Conservation (phyloP, 2,888 invertebrate species). For the Amaurobius ferox region DNA sequence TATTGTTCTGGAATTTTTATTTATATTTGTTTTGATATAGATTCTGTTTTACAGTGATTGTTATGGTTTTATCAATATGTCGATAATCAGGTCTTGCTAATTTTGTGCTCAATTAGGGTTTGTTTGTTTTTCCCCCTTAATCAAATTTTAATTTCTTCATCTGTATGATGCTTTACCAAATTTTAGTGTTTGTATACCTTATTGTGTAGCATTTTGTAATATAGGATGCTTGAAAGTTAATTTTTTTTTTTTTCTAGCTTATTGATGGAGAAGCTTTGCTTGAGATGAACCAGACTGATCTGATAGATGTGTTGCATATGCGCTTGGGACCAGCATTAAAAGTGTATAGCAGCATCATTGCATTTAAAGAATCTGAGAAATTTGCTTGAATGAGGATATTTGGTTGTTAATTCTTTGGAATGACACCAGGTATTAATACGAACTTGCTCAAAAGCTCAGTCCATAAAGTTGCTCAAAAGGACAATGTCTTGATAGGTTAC, state of each 20-base stretch:
- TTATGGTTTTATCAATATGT: no score
- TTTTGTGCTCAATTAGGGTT: no score
- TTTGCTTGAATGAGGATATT: conserved; percentile 12
- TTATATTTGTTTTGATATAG: no score
- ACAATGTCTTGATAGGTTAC: neutral
- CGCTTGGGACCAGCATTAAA: conserved; percentile 92
- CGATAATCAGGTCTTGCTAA: no score
- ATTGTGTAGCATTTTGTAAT: no score
- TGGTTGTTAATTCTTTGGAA: neutral
- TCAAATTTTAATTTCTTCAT: no score
- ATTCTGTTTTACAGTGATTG: no score
- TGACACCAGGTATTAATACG: neutral
- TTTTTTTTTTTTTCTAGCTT: conserved; percentile 79
- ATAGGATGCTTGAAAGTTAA: no score
- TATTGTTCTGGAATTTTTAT: no score
- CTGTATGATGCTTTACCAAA: no score
- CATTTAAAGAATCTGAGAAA: conserved; percentile 63
- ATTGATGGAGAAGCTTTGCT: conserved; percentile 91
- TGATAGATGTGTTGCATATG: conserved; percentile 85
- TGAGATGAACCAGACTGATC: conserved; percentile 88
- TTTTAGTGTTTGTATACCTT: no score
- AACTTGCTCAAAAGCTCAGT: conserved; percentile 26
- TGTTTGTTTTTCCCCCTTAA: no score
- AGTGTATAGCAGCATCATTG: conserved; percentile 84
- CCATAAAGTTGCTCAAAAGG: conserved; percentile 61